These are phyloP conservation scores for Onthophagus sagittarius DNA, from an alignment of 2,888 invertebrate species.

Conservation along the genomic window DNA sequence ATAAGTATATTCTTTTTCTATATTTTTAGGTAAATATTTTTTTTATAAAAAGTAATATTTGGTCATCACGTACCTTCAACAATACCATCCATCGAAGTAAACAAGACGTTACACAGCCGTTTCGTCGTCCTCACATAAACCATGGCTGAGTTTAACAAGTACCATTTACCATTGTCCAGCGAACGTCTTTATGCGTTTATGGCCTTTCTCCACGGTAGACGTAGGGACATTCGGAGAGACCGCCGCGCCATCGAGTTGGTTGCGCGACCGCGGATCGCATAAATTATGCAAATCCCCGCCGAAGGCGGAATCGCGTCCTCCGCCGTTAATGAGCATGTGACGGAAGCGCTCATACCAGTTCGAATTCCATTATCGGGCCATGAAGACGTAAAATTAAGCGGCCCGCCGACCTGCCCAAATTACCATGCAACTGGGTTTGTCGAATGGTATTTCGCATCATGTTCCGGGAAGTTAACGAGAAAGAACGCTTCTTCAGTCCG, in stretches of 20 bases:
- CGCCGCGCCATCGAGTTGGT: background rate
- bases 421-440: slow-evolving; percentile 31
- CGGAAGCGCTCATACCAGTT: slow-evolving; percentile 17
- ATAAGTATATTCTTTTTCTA: too few species aligned
- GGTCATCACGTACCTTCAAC: background rate
- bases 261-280: background rate
- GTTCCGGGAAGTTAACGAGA: slow-evolving; percentile 24
- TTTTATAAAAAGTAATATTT: background rate
- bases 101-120: background rate
- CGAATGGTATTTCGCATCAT: slow-evolving; percentile 28
- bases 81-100: background rate
- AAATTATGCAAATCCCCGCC: background rate
- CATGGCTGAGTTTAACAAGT: background rate
- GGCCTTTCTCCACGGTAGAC: background rate
- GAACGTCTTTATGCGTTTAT: background rate
- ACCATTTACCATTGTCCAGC: background rate
- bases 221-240: background rate
- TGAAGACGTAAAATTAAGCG: slow-evolving; percentile 34
- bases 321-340: slow-evolving; percentile 13
- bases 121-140: background rate
- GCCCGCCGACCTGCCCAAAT: slow-evolving; percentile 25
- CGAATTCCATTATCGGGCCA: slow-evolving; percentile 24
- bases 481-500: slow-evolving; percentile 13
- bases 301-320: background rate
- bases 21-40: too few species aligned